Evolutionary conservation across 2,797 vertebrate species (phyloP).

Genomic region (Rousettus madagascariensis): DNA sequence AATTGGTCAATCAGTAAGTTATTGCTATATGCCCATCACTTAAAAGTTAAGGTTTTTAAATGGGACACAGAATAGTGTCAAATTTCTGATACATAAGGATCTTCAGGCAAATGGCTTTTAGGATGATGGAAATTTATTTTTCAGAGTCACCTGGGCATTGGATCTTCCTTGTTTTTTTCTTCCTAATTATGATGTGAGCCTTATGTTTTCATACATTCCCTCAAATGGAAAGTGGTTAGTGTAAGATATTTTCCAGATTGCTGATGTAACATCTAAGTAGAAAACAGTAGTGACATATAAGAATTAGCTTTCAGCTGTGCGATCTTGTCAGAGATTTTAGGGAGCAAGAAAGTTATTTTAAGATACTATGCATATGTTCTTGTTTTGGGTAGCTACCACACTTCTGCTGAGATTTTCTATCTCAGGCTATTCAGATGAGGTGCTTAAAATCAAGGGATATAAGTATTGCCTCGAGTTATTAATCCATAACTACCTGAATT

Average conservation of each 20-base stretch:
- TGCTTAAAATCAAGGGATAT: background rate
- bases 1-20: background rate
- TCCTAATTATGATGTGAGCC: background rate
- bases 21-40: background rate
- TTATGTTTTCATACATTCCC: background rate
- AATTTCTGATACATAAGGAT: background rate
- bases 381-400: background rate
- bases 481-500: background rate
- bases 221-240: background rate
- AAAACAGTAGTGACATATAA: background rate
- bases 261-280: background rate
- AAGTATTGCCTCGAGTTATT: background rate
- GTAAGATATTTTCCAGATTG: background rate
- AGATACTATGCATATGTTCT: background rate
- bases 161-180: background rate
- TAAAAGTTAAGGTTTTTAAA: background rate
- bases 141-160: background rate
- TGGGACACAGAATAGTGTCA: background rate
- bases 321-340: background rate
- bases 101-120: background rate
- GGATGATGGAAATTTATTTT: constrained; percentile 9
- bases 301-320: background rate
- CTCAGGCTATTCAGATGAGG: background rate
- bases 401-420: background rate
- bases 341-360: background rate